Evolutionary conservation across 2,888 invertebrate species (phyloP).

Genomic region (Erynnis tages): DNA sequence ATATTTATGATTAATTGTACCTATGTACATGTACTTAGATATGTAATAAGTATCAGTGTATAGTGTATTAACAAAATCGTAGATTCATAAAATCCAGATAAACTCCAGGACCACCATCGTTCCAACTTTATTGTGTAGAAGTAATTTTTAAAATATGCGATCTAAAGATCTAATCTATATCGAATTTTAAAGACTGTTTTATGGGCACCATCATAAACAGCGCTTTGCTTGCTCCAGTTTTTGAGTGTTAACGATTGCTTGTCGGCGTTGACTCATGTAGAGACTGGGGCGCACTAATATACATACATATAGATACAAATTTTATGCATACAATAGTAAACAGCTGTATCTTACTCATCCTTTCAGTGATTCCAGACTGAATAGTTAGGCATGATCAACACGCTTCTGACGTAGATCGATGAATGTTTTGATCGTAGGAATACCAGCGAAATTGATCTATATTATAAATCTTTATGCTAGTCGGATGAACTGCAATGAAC

Average conservation of each 20-base stretch:
- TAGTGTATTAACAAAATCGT: too few species aligned
- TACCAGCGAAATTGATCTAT: not conserved
- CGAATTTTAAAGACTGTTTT: not conserved
- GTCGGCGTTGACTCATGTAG: slow-evolving; percentile 19
- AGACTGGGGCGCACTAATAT: slow-evolving; percentile 13
- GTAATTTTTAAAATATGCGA: too few species aligned
- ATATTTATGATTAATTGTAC: too few species aligned
- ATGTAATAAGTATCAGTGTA: not conserved
- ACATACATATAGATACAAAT: not conserved
- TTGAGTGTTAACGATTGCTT: slow-evolving; percentile 15
- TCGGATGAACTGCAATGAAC: slow-evolving; percentile 51
- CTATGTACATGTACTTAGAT: not conserved
- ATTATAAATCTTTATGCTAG: slow-evolving; percentile 31
- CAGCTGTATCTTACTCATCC: slow-evolving; percentile 44
- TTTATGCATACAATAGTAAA: slow-evolving; percentile 11
- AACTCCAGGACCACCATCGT: too few species aligned
- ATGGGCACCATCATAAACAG: slow-evolving; percentile 4
- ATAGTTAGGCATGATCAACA: not conserved
- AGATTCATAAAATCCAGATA: too few species aligned
- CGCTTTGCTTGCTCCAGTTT: slow-evolving; percentile 21
- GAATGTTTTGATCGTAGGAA: slow-evolving; percentile 33
- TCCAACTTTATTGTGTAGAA: too few species aligned
- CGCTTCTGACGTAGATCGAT: slow-evolving; percentile 10
- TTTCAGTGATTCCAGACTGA: slow-evolving; percentile 43
- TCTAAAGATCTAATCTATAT: not conserved